A percentile compares a stretch with the other conserved stretches of the same genome.
Conservation (phyloP, 2,113 vertebrate species). For the Lophius piscatorius region DNA sequence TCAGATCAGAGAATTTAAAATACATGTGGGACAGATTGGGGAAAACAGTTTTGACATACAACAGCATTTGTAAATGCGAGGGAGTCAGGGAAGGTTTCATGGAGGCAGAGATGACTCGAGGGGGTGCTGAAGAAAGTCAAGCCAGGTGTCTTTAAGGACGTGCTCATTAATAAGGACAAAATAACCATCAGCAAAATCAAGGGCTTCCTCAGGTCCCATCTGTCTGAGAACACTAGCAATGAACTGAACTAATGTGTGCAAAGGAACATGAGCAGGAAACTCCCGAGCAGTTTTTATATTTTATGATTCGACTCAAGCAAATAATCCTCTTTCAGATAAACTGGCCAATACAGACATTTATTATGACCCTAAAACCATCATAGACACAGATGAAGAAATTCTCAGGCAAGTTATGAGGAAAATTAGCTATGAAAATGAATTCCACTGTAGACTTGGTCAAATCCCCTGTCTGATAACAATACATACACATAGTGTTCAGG, state of each 20-base stretch:
- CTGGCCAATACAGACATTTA: too few relatives aligned
- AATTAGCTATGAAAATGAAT: conserved; percentile 8
- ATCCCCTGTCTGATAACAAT: neutral
- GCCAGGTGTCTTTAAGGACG: conserved; percentile 23
- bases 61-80: too few relatives aligned
- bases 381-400: conserved; percentile 15
- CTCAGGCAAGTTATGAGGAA: neutral
- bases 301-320: too few relatives aligned
- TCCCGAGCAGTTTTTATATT: too few relatives aligned
- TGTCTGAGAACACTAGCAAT: conserved; percentile 17
- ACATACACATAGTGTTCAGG: neutral
- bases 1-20: too few relatives aligned
- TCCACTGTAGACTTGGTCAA: neutral
- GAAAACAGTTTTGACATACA: too few relatives aligned
- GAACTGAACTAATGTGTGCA: conserved; percentile 8
- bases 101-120: too few relatives aligned
- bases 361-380: too few relatives aligned
- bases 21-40: too few relatives aligned
- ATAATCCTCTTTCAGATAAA: too few relatives aligned
- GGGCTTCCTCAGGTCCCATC: conserved; percentile 38
- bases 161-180: conserved; percentile 35
- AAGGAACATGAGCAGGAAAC: neutral
- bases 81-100: too few relatives aligned
- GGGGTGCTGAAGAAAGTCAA: conserved; percentile 21
- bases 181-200: conserved; percentile 33